Percentiles rank a stretch among this genome's conserved stretches.
Conservation (phyloP, 2,888 invertebrate genomes). For the Hypolimnas misippus region DNA sequence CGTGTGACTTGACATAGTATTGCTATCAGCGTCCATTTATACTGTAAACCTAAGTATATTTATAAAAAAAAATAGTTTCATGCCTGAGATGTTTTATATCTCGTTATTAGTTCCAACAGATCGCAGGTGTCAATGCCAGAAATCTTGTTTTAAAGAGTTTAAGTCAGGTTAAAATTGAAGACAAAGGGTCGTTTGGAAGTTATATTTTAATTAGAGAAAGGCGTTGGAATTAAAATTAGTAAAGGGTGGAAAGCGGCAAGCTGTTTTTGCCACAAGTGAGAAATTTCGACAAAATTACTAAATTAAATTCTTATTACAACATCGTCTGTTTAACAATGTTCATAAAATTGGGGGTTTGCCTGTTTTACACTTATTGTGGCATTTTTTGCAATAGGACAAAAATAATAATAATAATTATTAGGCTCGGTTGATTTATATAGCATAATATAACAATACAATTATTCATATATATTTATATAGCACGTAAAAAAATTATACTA, state of each 20-base stretch:
- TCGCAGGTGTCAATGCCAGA: slow-evolving; percentile 36
- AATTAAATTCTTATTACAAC: slow-evolving; percentile 51
- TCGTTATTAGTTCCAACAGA: slow-evolving; percentile 28
- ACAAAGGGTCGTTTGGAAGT: slow-evolving; percentile 56
- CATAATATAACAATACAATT: too few relatives aligned
- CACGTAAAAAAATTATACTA: too few relatives aligned
- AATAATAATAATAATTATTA: background rate
- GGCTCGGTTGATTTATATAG: too few relatives aligned
- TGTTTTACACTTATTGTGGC: background rate
- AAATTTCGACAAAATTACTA: slow-evolving; percentile 48
- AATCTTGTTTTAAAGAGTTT: slow-evolving; percentile 31
- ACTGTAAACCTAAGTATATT: slow-evolving; percentile 14
- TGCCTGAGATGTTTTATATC: slow-evolving; percentile 17
- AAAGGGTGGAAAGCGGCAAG: slow-evolving; percentile 48
- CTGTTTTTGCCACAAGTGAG: slow-evolving; percentile 49
- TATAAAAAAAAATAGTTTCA: background rate
- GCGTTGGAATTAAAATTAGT: slow-evolving; percentile 57
- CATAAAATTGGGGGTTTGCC: slow-evolving; percentile 17
- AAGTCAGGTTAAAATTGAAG: slow-evolving; percentile 30
- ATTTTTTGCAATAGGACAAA: background rate
- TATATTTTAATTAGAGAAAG: slow-evolving; percentile 62
- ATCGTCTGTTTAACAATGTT: slow-evolving; percentile 30
- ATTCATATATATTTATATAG: too few relatives aligned
- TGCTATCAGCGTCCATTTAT: slow-evolving; percentile 1
- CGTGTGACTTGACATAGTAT: too few relatives aligned